Percentiles rank a stretch among this genome's conserved stretches.
These are phyloP conservation scores for Mesaphorura yosii DNA, from an alignment of 1,140 invertebrate species.

Conservation along the genomic window DNA sequence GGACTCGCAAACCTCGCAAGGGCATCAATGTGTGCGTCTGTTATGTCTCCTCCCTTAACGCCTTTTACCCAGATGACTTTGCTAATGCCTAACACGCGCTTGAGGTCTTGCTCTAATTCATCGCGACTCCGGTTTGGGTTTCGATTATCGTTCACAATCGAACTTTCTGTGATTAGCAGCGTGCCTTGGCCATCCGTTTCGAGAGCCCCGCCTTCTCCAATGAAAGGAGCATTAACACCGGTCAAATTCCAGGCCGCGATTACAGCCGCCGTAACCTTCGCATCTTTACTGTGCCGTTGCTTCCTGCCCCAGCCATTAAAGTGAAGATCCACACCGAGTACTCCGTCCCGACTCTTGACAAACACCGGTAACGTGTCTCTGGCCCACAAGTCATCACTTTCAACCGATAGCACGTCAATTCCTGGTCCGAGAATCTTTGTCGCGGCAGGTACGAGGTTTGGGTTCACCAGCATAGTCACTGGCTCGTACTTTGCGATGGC, in stretches of 20 bases:
- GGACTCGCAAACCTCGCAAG: slow-evolving; percentile 8
- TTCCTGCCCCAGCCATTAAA: slow-evolving; percentile 18
- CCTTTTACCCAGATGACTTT: slow-evolving; percentile 16
- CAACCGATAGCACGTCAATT: not conserved
- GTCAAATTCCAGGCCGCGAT: not conserved
- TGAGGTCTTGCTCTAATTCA: slow-evolving; percentile 10
- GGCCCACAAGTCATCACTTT: slow-evolving; percentile 6
- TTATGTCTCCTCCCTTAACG: slow-evolving; percentile 10
- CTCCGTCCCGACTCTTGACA: not conserved
- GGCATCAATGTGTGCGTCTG: slow-evolving; percentile 14
- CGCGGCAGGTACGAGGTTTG: not conserved
- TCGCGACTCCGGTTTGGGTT: not conserved
- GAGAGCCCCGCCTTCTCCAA: slow-evolving; percentile 9
- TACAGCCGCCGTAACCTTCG: not conserved
- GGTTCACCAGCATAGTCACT: slow-evolving; percentile 1
- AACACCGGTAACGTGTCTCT: slow-evolving; percentile 7
- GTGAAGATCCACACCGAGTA: slow-evolving; percentile 12
- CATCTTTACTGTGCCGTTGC: not conserved
- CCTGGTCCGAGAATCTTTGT: not conserved
- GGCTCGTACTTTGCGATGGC: slow-evolving; percentile 4
- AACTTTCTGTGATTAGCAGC: slow-evolving; percentile 10
- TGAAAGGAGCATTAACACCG: not conserved
- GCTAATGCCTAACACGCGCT: not conserved
- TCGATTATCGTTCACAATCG: slow-evolving; percentile 8
- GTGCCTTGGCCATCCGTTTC: slow-evolving; percentile 14